Conservation (phyloP, 1,140 invertebrate genomes). For the Thaumatotibia leucotreta region DNA sequence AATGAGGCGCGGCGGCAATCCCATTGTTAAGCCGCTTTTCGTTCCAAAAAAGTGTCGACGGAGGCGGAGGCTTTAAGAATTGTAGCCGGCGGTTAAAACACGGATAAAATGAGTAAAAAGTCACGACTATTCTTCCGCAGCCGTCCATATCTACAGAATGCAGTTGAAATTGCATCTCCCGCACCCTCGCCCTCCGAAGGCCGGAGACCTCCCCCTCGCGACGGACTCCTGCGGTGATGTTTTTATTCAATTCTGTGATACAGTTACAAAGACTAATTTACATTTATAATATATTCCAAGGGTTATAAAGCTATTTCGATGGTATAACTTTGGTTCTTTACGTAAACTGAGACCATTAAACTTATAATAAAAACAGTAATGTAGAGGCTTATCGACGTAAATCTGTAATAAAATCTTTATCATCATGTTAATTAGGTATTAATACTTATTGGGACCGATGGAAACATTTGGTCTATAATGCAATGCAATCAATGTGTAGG, state of each 20-base stretch:
- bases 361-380: constrained; percentile 5
- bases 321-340: neutral
- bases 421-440: constrained; percentile 17
- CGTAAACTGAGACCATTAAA: neutral
- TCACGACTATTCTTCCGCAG: constrained; percentile 22
- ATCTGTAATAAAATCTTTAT: constrained; percentile 24
- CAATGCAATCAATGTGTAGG: neutral
- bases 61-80: constrained; percentile 13
- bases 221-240: constrained; percentile 34
- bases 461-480: neutral
- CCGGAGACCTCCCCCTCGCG: constrained; percentile 24
- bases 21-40: constrained; percentile 4
- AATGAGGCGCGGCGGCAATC: constrained; percentile 24
- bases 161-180: constrained; percentile 52
- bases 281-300: constrained; percentile 38
- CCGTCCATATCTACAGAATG: constrained; percentile 39
- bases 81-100: constrained; percentile 20
- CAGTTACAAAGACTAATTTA: constrained; percentile 44
- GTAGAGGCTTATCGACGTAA: constrained; percentile 16
- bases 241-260: constrained; percentile 49
- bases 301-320: constrained; percentile 15
- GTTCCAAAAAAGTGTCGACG: constrained; percentile 14
- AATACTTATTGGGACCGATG: neutral
- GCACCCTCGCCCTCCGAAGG: constrained; percentile 26
- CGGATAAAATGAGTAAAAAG: constrained; percentile 37